Evolutionary conservation across 37 sponge, comb jelly and placozoan genomes (phyloP), one percentile per base, ranked within the genome.

Genomic region (Diacarnus erythraeanus): DNA sequence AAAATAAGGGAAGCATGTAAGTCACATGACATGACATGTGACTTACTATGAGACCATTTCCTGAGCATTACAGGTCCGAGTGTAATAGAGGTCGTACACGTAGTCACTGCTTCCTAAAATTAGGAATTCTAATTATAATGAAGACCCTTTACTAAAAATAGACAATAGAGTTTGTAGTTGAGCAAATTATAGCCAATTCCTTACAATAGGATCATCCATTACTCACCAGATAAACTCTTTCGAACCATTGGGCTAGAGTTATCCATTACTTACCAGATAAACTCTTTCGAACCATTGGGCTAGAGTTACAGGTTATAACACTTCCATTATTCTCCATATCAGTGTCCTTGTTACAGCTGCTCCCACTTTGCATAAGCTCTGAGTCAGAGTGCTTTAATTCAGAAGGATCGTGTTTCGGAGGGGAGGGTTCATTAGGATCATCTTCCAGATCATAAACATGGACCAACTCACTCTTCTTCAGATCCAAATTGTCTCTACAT

Each of bases 221-320:
- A 47, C 17, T 65, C 33, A 65, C 66, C 66, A 65, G 33, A 31
- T 6, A 56, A 33, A 33, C 72, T 82, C 59, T 92, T 88, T 67
- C 86, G 84, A 40, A 77, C 36, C 93, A 92, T 84, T 59, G 44
- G 80, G 2, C 57, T n/a, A n/a, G n/a, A n/a, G n/a, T n/a, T n/a
- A n/a, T n/a, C n/a, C 51, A 47, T 47, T 47, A 47, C 17, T 65
- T 65, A 65, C 66, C 66, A 65, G 33, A 31, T 6, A 56, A 33
- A 33, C 72, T 82, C 59, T 92, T 88, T 67, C 86, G 84, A 40
- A 77, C 36, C 93, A 92, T 84, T 59, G 44, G 80, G 2, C 57
- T 69, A 42, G 67, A 67, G 74, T 92, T 92, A 60, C 93, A 92
- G 12, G 89, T 92, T 22, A 92, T 72, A 0, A 68, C 42, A 10